These are phyloP conservation scores for Parazoanthus swiftii DNA, from an alignment of 92 coral and sea anemone genomes.

Conservation along the genomic window DNA sequence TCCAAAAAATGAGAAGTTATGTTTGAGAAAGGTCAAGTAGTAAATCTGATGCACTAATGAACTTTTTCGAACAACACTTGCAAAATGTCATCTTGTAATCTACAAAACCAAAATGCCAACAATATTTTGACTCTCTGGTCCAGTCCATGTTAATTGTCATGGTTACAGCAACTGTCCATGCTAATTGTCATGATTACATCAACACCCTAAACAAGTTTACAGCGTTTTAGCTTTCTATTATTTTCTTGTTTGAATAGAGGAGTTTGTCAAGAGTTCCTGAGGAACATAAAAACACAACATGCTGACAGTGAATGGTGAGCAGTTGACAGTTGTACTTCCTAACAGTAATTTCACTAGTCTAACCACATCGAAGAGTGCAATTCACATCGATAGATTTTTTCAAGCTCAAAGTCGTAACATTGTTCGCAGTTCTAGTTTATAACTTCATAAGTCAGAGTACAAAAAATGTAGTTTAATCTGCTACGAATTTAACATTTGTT, in stretches of 20 bases:
- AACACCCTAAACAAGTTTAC: neutral
- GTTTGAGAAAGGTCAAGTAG: neutral
- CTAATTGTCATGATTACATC: neutral
- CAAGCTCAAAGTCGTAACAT: neutral
- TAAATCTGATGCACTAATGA: neutral
- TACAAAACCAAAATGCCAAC: too few relatives aligned
- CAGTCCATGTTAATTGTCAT: too few relatives aligned
- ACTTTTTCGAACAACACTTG: neutral
- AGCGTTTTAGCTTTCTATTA: neutral
- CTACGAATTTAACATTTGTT: too few relatives aligned
- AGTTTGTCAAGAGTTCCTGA: conserved; percentile 64
- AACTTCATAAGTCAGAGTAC: conserved; percentile 4
- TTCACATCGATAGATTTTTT: neutral
- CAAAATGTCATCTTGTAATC: neutral
- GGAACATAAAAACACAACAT: conserved; percentile 69
- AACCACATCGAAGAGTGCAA: neutral
- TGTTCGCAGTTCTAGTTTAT: too few relatives aligned
- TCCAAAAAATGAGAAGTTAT: neutral
- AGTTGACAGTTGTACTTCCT: too few relatives aligned
- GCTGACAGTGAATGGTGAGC: conserved; percentile 77
- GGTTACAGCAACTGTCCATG: too few relatives aligned
- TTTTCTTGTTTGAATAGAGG: conserved; percentile 48
- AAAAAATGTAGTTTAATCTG: too few relatives aligned
- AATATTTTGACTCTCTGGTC: too few relatives aligned
- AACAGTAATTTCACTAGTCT: neutral